Evolutionary conservation across 2,888 invertebrate species (phyloP), one percentile per base, ranked within the genome.

Genomic region (Clistopyga incitator): DNA sequence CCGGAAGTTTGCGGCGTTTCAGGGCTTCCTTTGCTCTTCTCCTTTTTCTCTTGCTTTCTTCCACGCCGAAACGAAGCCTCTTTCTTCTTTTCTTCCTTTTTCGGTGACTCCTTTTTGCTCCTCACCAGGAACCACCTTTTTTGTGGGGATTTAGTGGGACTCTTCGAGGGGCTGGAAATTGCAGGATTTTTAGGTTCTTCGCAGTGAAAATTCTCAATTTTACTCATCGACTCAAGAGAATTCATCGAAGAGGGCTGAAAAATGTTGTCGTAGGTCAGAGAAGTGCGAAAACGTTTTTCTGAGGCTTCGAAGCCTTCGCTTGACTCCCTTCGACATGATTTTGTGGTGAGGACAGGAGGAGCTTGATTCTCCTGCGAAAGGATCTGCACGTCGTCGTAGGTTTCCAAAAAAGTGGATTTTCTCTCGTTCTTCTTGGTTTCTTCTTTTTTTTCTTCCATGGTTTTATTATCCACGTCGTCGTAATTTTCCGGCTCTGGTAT

Each of bases 61-160:
- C 54, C 50, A 20, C n/a, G 18, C 11, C 10, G 23, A 13, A 25
- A 25, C 10, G 29, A n/a, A 6, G 61, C 50, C 20, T 77, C 72
- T 6, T 59, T 18, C 18, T 78, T 86, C 52, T 85, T 82, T 0
- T 84, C 79, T 8, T 86, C 87, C 34, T 87, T 86, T 50, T 86
- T 87, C 47, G 84, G 83, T 0, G 87, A 85, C n/a, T 86, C 88
- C 45, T 87, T 89, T 71, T 87, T 88, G 52, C 87, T 87, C 45
- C 90, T 85, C 3, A 92, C 86, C 59, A 92, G 78, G 59, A 92
- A 92, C 0, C 91, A 92, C 67, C 88, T 90, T 77, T 91, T 93
- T 11, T 86, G 87, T 1, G 86, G 84, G 1, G 75, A 54, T 25
- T 82, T 74, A 1, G 38, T 45, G 42, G 75, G 11, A 18, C 52